phyloP scores from a whole-genome alignment of 2,113 vertebrate species.

The Ophiodon elongatus region DNA sequence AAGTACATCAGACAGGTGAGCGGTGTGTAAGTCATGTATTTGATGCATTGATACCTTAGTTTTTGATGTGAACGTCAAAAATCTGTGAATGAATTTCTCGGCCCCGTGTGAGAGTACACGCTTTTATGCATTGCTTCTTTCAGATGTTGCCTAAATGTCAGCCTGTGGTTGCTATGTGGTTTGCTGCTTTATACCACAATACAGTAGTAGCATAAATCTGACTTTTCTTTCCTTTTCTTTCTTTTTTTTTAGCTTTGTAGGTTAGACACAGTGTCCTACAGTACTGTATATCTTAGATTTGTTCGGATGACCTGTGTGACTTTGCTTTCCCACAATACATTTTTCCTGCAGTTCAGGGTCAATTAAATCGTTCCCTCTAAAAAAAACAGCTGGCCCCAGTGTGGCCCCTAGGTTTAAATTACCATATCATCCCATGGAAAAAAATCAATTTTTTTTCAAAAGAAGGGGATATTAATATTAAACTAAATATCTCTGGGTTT shows the following conservation, averaged over 20 bases:
- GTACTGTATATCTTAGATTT: not conserved
- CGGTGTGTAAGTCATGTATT: not conserved
- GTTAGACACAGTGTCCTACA: too few relatives aligned
- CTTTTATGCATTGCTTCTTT: not conserved
- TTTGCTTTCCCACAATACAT: not conserved
- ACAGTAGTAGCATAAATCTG: not conserved
- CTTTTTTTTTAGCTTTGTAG: not conserved
- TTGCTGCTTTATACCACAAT: not conserved
- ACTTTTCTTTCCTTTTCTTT: not conserved
- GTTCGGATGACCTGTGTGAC: not conserved
- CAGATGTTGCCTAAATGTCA: not conserved
- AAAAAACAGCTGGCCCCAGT: not conserved
- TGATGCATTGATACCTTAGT: not conserved
- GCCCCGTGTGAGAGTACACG: not conserved
- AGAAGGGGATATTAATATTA: too few relatives aligned
- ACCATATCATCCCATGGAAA: not conserved
- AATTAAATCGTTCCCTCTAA: not conserved
- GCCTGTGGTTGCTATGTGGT: not conserved
- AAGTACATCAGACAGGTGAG: not conserved
- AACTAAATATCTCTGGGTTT: too few relatives aligned
- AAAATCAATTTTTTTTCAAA: not conserved
- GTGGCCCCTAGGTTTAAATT: not conserved
- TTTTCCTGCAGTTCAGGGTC: slow-evolving; percentile 5
- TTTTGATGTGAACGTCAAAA: not conserved
- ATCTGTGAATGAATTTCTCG: not conserved